Evolutionary conservation across 1,140 invertebrate species (phyloP).

Genomic region (honey bee (Apis mellifera)): DNA sequence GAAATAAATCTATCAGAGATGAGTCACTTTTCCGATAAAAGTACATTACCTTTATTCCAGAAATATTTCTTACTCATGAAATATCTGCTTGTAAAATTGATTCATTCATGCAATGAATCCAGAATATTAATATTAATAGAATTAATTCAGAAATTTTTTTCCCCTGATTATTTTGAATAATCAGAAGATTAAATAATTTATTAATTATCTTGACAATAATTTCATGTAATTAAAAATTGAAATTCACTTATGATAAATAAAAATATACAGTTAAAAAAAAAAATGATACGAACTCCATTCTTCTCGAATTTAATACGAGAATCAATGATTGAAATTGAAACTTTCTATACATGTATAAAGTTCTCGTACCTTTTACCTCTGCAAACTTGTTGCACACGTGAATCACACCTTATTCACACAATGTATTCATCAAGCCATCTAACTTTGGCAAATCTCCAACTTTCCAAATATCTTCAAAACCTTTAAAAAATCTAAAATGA

Average conservation of each 20-base stretch:
- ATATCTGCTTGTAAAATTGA: not conserved
- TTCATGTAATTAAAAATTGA: too few species aligned
- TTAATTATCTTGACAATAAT: too few species aligned
- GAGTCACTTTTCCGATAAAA: conserved; percentile 7
- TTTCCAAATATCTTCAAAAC: not conserved
- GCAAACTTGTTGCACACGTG: not conserved
- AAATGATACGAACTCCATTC: too few species aligned
- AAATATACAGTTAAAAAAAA: too few species aligned
- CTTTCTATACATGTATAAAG: not conserved
- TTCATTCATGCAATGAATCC: not conserved
- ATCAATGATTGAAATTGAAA: not conserved
- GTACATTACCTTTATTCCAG: not conserved
- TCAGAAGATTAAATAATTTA: too few species aligned
- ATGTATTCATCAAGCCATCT: not conserved
- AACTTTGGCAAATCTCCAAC: not conserved
- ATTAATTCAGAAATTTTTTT: not conserved
- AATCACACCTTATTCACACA: not conserved
- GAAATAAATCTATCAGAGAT: not conserved
- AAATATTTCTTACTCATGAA: not conserved
- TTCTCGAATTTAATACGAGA: not conserved
- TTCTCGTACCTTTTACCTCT: not conserved
- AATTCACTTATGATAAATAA: too few species aligned
- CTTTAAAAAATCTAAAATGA: too few species aligned
- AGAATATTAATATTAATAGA: not conserved
- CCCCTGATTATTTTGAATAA: too few species aligned